A percentile compares a stretch with the other conserved stretches of the same genome.
Conservation (phyloP, 2,113 vertebrate species). For the Gulo gulo region DNA sequence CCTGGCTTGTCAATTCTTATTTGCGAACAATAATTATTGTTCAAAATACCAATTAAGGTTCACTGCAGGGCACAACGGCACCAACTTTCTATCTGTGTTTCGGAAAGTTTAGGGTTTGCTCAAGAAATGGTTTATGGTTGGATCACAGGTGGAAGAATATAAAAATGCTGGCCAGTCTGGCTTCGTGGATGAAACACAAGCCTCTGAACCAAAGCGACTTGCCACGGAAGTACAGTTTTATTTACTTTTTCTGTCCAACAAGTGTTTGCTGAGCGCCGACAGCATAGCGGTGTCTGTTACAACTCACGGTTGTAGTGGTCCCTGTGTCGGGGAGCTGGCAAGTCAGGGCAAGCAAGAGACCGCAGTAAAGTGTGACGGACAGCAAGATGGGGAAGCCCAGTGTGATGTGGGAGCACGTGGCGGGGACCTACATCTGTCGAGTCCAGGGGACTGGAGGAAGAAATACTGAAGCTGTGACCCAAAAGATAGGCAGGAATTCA, state of each 20-base stretch:
- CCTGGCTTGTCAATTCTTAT: not conserved
- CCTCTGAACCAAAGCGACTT: not conserved
- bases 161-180: not conserved
- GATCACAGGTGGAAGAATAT: not conserved
- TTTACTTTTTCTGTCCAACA: not conserved
- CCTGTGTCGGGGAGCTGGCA: not conserved
- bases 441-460: not conserved
- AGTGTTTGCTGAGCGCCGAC: not conserved
- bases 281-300: not conserved
- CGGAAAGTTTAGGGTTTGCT: conserved; percentile 25
- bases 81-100: conserved; percentile 13
- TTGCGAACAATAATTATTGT: not conserved
- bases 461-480: not conserved
- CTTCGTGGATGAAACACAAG: not conserved
- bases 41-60: not conserved
- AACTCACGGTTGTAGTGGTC: not conserved
- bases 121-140: not conserved
- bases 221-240: not conserved
- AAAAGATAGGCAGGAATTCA: not conserved
- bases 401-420: no score
- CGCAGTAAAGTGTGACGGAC: not conserved
- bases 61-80: not conserved
- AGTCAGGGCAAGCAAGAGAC: not conserved
- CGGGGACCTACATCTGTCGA: not conserved
- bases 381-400: not conserved